Conservation (phyloP, 2,113 vertebrate species). For the Grallaria varia region DNA sequence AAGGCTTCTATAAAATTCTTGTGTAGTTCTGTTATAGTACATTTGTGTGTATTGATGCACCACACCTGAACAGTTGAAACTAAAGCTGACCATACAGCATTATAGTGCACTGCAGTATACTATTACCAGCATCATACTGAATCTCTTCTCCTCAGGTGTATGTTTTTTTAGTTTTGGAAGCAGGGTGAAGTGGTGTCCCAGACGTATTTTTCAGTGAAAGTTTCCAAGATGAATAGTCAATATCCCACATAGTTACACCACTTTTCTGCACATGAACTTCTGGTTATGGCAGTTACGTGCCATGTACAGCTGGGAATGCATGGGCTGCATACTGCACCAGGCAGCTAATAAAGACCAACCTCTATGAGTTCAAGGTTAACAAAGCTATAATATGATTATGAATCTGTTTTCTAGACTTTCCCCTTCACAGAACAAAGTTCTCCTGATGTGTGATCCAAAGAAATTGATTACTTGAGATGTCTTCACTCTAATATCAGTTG, state of each 20-base stretch:
- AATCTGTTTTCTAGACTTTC: neutral
- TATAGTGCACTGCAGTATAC: neutral
- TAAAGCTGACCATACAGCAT: neutral
- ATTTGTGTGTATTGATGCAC: neutral
- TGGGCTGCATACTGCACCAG: neutral
- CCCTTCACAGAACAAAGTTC: neutral
- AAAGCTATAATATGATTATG: neutral
- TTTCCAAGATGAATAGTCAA: neutral
- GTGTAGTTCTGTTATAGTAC: neutral
- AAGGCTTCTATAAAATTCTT: neutral
- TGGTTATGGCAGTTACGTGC: neutral
- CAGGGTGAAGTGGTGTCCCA: neutral
- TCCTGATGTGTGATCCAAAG: neutral
- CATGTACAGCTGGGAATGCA: neutral
- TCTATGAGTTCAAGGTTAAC: neutral
- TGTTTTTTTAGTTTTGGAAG: neutral
- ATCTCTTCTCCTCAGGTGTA: neutral
- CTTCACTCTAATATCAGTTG: neutral
- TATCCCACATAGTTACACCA: neutral
- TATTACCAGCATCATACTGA: neutral
- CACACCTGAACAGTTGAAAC: neutral
- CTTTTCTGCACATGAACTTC: neutral
- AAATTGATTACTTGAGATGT: neutral
- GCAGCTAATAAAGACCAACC: neutral
- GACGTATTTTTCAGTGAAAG: neutral